Percentiles rank a stretch among this genome's conserved stretches.
These are phyloP conservation scores for Epinephelus lanceolatus DNA, from an alignment of 2,113 vertebrate genomes.

Conservation along the genomic window DNA sequence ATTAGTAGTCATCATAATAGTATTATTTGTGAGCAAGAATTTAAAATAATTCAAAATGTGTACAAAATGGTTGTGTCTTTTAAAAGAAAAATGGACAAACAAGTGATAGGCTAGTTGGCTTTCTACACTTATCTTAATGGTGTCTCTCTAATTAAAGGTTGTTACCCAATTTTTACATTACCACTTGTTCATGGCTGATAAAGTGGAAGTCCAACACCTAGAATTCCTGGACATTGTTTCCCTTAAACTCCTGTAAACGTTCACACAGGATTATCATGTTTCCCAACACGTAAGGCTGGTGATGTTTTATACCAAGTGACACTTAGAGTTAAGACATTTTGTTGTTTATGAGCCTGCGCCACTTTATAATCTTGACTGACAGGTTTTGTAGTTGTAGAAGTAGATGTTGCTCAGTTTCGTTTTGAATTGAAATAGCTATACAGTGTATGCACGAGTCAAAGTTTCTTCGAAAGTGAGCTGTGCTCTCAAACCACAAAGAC, in stretches of 20 bases:
- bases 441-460: background rate
- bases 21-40: background rate
- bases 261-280: background rate
- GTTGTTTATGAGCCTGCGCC: background rate
- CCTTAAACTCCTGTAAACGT: background rate
- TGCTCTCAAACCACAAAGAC: background rate
- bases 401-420: background rate
- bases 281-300: background rate
- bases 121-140: background rate
- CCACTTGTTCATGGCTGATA: background rate
- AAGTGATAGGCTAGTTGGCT: background rate
- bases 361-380: background rate
- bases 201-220: background rate
- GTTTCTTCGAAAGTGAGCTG: background rate
- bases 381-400: background rate
- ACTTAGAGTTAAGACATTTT: background rate
- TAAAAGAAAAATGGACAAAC: background rate
- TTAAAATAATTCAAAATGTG: background rate
- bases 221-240: background rate
- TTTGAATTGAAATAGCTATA: background rate
- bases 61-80: background rate
- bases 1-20: background rate
- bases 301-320: background rate
- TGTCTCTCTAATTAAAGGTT: background rate
- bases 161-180: background rate